Evolutionary conservation across 2,888 invertebrate genomes (phyloP).

Genomic region (Auanema sp.): DNA sequence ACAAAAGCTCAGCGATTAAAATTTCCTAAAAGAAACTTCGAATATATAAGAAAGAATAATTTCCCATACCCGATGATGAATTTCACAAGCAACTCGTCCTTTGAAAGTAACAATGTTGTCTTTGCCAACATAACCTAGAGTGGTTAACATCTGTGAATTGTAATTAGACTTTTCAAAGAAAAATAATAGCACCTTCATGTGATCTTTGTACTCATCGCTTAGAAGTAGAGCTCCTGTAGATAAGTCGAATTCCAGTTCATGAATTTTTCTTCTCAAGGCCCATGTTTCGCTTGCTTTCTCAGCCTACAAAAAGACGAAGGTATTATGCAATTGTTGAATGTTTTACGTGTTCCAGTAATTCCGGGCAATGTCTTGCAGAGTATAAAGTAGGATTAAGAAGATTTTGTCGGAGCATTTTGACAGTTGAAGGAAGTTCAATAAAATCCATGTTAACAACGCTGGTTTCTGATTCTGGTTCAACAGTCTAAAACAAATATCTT

Average conservation of each 20-base stretch:
- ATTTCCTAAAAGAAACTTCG: slow-evolving; percentile 67
- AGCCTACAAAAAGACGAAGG: background rate
- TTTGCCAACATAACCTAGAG: slow-evolving; percentile 78
- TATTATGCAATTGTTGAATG: slow-evolving; percentile 1
- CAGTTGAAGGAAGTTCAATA: background rate
- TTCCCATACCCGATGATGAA: slow-evolving; percentile 51
- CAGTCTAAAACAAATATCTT: background rate
- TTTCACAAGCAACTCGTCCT: slow-evolving; percentile 71
- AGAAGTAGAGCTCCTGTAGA: slow-evolving; percentile 83
- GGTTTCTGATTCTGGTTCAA: slow-evolving; percentile 5
- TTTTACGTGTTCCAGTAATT: slow-evolving; percentile 74
- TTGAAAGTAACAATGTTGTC: slow-evolving; percentile 76
- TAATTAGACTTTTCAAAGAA: slow-evolving; percentile 1
- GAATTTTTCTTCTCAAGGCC: slow-evolving; percentile 70
- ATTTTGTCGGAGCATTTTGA: slow-evolving; percentile 8
- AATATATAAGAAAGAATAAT: background rate
- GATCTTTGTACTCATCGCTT: slow-evolving; percentile 85
- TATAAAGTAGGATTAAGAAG: slow-evolving; percentile 20
- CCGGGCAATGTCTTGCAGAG: slow-evolving; percentile 75
- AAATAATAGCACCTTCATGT: slow-evolving; percentile 66
- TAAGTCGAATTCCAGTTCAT: slow-evolving; percentile 76
- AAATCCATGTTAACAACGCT: background rate
- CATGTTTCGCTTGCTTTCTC: slow-evolving; percentile 15
- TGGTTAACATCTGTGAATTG: slow-evolving; percentile 70
- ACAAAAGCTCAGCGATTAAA: slow-evolving; percentile 88